phyloP scores from a whole-genome alignment of 2,113 vertebrate species.

The Bubo scandiacus region DNA sequence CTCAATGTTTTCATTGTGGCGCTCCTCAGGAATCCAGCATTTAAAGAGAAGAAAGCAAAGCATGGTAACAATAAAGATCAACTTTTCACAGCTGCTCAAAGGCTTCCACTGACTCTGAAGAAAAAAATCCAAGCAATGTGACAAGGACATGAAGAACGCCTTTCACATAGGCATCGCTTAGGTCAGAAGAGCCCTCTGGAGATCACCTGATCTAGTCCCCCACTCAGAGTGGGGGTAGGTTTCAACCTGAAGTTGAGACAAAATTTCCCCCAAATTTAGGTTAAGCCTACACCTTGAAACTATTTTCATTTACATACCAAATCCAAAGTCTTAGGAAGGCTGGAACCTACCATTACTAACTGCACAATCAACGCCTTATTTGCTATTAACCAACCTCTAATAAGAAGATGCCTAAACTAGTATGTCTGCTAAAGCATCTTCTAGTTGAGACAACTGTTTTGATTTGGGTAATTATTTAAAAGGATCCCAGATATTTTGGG shows the following conservation, averaged over 20 bases:
- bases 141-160: accelerated
- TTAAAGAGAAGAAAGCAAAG: neutral
- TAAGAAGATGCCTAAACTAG: neutral
- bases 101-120: neutral
- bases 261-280: neutral
- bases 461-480: slow-evolving; percentile 10
- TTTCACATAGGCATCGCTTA: neutral
- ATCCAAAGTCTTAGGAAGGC: neutral
- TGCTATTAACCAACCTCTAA: neutral
- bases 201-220: neutral
- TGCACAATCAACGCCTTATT: neutral
- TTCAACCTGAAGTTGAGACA: neutral
- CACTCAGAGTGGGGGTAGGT: neutral
- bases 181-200: neutral
- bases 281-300: neutral
- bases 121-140: neutral
- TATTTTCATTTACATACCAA: neutral
- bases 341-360: neutral
- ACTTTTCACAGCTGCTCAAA: neutral
- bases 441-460: neutral
- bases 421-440: neutral
- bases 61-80: neutral
- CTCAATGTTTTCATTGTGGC: neutral
- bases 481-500: neutral
- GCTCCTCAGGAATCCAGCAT: neutral